These are phyloP conservation scores for Scomber scombrus DNA, from an alignment of 2,113 vertebrate genomes.

Conservation along the genomic window DNA sequence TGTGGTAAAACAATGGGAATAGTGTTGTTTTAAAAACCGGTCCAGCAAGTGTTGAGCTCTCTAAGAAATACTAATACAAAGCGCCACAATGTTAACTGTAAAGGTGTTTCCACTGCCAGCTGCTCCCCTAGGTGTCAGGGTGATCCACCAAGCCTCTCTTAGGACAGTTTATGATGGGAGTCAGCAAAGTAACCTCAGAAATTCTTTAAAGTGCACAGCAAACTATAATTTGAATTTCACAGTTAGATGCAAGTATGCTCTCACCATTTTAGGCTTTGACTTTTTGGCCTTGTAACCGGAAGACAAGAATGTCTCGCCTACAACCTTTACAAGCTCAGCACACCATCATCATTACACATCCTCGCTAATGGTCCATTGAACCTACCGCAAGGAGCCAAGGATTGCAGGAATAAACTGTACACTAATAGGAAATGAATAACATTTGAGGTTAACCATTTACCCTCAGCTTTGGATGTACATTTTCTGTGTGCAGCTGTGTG, in stretches of 20 bases:
- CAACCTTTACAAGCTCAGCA: slow-evolving; percentile 6
- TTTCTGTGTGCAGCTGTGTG: neutral
- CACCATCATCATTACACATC: slow-evolving; percentile 48
- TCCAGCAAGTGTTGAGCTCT: neutral
- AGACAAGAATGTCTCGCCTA: slow-evolving; percentile 53
- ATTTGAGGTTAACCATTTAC: neutral
- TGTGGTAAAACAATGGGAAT: slow-evolving; percentile 14
- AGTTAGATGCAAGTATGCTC: slow-evolving; percentile 32
- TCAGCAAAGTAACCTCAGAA: neutral
- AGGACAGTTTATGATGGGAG: neutral
- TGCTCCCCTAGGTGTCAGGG: neutral
- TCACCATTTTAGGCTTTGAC: slow-evolving; percentile 8
- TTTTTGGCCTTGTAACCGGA: slow-evolving; percentile 35
- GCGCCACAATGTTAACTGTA: neutral
- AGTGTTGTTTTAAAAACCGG: neutral
- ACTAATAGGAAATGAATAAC: neutral
- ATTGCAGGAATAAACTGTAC: slow-evolving; percentile 5
- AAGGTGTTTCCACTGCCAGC: slow-evolving; percentile 44
- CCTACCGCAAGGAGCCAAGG: neutral
- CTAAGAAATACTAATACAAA: slow-evolving; percentile 16
- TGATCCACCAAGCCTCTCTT: neutral
- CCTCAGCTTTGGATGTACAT: neutral
- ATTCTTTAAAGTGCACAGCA: neutral
- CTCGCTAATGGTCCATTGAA: slow-evolving; percentile 13
- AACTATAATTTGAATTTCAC: slow-evolving; percentile 33